phyloP scores from a whole-genome alignment of 2,888 invertebrate genomes.

The Lasioglossum lativentre region DNA sequence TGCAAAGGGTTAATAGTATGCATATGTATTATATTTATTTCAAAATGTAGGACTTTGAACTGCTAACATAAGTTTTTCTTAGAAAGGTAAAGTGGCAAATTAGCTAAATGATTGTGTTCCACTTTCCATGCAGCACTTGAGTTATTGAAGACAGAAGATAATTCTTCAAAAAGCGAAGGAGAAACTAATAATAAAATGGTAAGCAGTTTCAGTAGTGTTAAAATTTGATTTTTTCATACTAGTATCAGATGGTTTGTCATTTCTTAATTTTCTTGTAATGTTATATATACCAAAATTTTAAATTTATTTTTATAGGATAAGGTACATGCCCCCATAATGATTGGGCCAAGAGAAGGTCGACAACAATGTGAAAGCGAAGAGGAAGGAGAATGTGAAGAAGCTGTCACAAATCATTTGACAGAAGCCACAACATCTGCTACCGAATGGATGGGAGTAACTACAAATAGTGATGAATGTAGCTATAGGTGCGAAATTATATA shows the following conservation, averaged over 20 bases:
- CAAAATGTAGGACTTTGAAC: constrained; percentile 42
- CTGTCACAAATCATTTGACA: constrained; percentile 87
- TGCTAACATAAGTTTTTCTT: constrained; percentile 68
- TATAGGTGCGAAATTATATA: constrained; percentile 85
- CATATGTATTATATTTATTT: constrained; percentile 16
- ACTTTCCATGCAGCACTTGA: constrained; percentile 75
- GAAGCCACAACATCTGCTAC: constrained; percentile 89
- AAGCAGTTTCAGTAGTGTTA: constrained; percentile 42
- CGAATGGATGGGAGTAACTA: constrained; percentile 95
- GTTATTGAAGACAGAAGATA: constrained; percentile 68
- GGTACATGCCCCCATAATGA: constrained; percentile 62
- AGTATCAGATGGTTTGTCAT: neutral
- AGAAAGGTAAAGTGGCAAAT: constrained; percentile 67
- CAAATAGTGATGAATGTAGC: constrained; percentile 94
- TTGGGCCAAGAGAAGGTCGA: constrained; percentile 70
- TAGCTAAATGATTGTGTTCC: constrained; percentile 74
- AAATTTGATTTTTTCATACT: neutral
- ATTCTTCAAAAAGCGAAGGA: constrained; percentile 72
- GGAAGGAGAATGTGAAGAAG: constrained; percentile 87
- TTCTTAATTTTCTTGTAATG: constrained; percentile 9
- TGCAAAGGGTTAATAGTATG: too few relatives aligned
- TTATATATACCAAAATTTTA: neutral
- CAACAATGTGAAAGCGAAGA: constrained; percentile 87
- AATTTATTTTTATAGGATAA: constrained; percentile 66
- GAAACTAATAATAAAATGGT: constrained; percentile 72